These are phyloP conservation scores for Calameuta idolon DNA, from an alignment of 2,888 invertebrate genomes.

Conservation along the genomic window DNA sequence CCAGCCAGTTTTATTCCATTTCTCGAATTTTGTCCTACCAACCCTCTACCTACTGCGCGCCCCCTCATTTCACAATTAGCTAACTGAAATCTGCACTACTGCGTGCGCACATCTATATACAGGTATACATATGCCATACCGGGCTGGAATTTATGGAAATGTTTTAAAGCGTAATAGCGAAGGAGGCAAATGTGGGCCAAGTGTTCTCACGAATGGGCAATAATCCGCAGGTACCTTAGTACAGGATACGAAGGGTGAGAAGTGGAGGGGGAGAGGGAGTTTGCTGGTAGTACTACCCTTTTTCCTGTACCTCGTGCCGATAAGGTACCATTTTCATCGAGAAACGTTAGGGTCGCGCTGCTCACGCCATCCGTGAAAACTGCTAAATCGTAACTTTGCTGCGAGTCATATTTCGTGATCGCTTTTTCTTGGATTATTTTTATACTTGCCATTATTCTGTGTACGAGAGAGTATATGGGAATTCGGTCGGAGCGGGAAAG, in stretches of 20 bases:
- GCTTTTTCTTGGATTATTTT: not conserved
- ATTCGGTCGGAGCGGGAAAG: not conserved
- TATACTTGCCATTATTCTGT: not conserved
- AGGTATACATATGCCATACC: no score
- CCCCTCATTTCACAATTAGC: not conserved
- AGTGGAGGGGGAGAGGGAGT: not conserved
- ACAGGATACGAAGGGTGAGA: not conserved
- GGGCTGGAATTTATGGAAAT: constrained; percentile 17
- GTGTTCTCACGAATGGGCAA: constrained; percentile 28
- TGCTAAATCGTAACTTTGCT: not conserved
- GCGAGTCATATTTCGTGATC: not conserved
- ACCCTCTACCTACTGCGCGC: not conserved
- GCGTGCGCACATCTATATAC: not conserved
- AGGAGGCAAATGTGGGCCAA: constrained; percentile 22
- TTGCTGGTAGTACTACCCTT: not conserved
- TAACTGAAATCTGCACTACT: not conserved
- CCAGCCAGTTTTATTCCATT: not conserved
- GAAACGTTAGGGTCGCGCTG: not conserved
- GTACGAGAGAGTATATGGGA: not conserved
- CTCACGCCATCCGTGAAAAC: not conserved
- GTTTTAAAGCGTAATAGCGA: constrained; percentile 34
- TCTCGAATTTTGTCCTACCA: not conserved
- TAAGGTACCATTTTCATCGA: not conserved
- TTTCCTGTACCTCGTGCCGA: not conserved
- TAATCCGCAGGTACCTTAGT: constrained; percentile 2